These are phyloP conservation scores for Aepyceros melampus DNA, from an alignment of 2,113 vertebrate genomes.

Conservation along the genomic window DNA sequence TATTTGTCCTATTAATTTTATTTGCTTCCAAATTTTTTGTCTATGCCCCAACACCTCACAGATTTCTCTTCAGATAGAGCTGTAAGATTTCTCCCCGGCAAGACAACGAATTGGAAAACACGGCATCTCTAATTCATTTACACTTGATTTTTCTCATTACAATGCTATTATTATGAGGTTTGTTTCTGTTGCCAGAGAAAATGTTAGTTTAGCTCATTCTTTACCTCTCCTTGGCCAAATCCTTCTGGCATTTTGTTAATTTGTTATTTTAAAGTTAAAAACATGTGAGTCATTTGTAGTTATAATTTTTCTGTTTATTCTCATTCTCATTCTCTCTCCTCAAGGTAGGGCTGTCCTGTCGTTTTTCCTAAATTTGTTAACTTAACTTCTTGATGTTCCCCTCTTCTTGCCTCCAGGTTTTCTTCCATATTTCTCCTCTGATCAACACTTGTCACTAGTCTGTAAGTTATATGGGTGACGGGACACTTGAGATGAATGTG, in stretches of 20 bases:
- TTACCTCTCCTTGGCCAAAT: neutral
- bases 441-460: neutral
- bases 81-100: neutral
- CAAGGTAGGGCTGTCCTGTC: neutral
- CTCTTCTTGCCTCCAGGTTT: neutral
- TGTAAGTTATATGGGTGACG: neutral
- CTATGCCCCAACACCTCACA: neutral
- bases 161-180: neutral
- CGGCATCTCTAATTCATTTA: neutral
- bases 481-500: neutral
- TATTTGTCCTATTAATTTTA: neutral
- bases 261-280: conserved; percentile 17
- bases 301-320: neutral
- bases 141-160: neutral
- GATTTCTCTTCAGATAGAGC: neutral
- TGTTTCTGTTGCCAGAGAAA: neutral
- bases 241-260: neutral
- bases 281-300: neutral
- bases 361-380: neutral
- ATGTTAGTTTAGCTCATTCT: neutral
- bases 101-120: neutral
- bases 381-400: neutral
- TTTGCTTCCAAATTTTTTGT: neutral
- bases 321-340: neutral
- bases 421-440: neutral